These are phyloP conservation scores for Cyanoramphus novaezelandiae DNA, from an alignment of 2,113 vertebrate genomes.

Conservation along the genomic window DNA sequence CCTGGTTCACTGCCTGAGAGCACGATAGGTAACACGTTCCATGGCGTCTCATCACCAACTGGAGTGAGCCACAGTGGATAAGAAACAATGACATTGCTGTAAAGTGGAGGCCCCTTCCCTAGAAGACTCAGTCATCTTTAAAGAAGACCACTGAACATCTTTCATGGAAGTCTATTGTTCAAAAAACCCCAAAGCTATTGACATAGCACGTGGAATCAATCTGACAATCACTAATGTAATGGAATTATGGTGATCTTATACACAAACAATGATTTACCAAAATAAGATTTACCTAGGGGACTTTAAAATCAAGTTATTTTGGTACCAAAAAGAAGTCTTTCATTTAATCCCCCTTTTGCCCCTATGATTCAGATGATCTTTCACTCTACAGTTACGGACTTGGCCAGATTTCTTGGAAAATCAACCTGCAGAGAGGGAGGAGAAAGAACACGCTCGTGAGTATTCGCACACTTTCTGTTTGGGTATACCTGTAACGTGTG, in stretches of 20 bases:
- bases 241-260: conserved; percentile 60
- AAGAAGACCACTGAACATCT: conserved; percentile 59
- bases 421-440: conserved; percentile 86
- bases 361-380: conserved; percentile 35
- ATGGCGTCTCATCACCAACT: background rate
- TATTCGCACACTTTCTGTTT: background rate
- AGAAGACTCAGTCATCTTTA: background rate
- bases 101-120: conserved; percentile 15
- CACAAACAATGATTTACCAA: conserved; percentile 69
- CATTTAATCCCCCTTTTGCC: conserved; percentile 43
- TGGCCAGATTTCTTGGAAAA: conserved; percentile 97
- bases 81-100: background rate
- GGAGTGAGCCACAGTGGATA: conserved; percentile 8
- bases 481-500: background rate
- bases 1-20: background rate
- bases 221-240: conserved; percentile 73
- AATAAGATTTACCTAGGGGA: conserved; percentile 69
- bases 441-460: conserved; percentile 66
- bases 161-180: background rate
- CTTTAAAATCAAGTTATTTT: conserved; percentile 77
- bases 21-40: background rate
- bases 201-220: conserved; percentile 62
- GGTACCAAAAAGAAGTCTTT: conserved; percentile 76
- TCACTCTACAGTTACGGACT: conserved; percentile 97
- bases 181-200: conserved; percentile 33